Evolutionary conservation across 1,140 invertebrate species (phyloP).

Genomic region (Leucophenga varia): DNA sequence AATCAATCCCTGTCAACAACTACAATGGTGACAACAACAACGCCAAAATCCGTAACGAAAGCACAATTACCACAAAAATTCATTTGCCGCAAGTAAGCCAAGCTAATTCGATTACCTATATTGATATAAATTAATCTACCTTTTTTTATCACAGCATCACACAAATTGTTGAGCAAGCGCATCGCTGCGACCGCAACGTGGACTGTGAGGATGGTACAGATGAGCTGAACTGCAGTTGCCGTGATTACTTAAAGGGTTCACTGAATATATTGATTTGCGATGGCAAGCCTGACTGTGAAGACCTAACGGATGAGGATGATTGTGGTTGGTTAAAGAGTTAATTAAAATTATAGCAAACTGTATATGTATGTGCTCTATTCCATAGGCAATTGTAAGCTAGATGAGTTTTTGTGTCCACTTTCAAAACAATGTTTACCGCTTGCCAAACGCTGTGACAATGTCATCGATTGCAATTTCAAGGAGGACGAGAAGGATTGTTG

Average conservation of each 20-base stretch:
- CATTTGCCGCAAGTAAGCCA: slow-evolving; percentile 39
- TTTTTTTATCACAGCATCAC: slow-evolving; percentile 59
- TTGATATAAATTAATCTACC: neutral
- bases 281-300: slow-evolving; percentile 74
- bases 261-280: slow-evolving; percentile 66
- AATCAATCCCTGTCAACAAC: neutral
- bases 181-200: slow-evolving; percentile 68
- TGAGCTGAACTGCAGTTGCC: slow-evolving; percentile 73
- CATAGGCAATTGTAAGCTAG: slow-evolving; percentile 25
- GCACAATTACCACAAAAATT: slow-evolving; percentile 32
- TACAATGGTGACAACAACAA: slow-evolving; percentile 1
- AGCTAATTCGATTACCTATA: neutral
- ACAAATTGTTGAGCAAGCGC: slow-evolving; percentile 63
- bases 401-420: slow-evolving; percentile 41
- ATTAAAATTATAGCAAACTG: neutral
- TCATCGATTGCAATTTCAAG: slow-evolving; percentile 63
- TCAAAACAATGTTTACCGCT: slow-evolving; percentile 62
- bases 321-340: slow-evolving; percentile 60
- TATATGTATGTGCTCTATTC: neutral
- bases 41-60: neutral
- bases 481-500: slow-evolving; percentile 76
- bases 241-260: slow-evolving; percentile 63
- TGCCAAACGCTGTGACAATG: slow-evolving; percentile 63
- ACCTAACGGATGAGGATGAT: slow-evolving; percentile 72
- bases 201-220: slow-evolving; percentile 84